Conservation (phyloP, 2,113 vertebrate species). For the Bubo bubo region DNA sequence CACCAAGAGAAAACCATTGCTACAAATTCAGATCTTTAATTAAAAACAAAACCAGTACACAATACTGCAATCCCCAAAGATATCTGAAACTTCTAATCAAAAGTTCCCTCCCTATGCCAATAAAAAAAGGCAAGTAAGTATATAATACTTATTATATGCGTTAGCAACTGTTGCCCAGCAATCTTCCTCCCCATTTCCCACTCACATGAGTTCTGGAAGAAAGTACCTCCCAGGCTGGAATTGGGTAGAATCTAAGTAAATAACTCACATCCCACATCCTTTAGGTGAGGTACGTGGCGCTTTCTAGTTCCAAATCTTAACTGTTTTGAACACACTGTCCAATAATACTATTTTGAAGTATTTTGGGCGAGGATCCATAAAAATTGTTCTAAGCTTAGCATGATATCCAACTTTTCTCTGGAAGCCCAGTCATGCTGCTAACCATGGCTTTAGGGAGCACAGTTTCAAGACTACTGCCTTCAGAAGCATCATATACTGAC, state of each 20-base stretch:
- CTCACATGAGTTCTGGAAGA: not conserved
- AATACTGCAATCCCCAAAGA: not conserved
- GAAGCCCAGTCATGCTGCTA: not conserved
- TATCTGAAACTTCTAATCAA: not conserved
- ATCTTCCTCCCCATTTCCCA: not conserved
- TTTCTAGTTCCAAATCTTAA: not conserved
- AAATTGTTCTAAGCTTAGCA: not conserved
- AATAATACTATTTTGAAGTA: not conserved
- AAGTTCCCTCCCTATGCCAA: not conserved
- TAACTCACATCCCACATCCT: not conserved
- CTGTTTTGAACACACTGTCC: not conserved
- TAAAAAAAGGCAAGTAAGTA: not conserved
- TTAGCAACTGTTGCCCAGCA: not conserved
- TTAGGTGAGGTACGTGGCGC: not conserved
- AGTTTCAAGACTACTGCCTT: not conserved
- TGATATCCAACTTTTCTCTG: rapidly evolving
- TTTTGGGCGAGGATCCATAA: not conserved
- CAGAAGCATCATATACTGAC: not conserved
- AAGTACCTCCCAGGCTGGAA: not conserved
- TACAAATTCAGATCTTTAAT: not conserved
- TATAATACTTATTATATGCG: rapidly evolving
- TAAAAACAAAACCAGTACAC: not conserved
- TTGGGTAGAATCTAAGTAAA: not conserved
- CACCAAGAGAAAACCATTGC: not conserved
- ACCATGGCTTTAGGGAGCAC: not conserved